phyloP scores from a whole-genome alignment of 2,888 invertebrate genomes.

The Cephus runcator region DNA sequence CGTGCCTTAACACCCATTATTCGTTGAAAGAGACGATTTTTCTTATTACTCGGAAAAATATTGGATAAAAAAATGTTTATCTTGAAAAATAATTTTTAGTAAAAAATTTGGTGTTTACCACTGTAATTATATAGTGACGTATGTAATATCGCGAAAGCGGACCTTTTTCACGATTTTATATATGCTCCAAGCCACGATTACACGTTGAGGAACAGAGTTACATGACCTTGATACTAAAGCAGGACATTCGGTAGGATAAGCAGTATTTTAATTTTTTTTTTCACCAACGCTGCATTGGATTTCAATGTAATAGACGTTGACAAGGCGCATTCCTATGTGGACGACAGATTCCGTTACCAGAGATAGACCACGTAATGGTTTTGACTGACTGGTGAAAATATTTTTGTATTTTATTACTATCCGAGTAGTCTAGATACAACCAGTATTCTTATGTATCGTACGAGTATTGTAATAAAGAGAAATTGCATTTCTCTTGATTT shows the following conservation, averaged over 20 bases:
- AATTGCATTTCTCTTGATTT: background rate
- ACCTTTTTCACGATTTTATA: background rate
- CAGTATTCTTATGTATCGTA: background rate
- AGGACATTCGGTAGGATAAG: background rate
- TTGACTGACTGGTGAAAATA: background rate
- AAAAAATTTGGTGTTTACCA: too few species aligned
- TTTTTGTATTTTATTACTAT: background rate
- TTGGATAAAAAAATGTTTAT: background rate
- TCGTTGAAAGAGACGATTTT: background rate
- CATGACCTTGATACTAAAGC: background rate
- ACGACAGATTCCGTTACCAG: background rate
- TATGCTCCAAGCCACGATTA: background rate
- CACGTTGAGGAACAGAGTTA: background rate
- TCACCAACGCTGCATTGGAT: background rate
- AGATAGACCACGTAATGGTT: background rate
- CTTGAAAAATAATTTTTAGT: too few species aligned
- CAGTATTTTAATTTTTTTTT: background rate
- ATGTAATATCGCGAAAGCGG: too few species aligned
- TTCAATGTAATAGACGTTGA: background rate
- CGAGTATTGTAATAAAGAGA: background rate
- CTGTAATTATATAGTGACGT: too few species aligned
- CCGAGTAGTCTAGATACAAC: background rate
- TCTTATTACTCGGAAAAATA: background rate
- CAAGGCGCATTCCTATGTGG: background rate
- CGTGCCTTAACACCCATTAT: background rate